These are phyloP conservation scores for Drosophila affinis DNA, from an alignment of 2,888 invertebrate species.

Conservation along the genomic window DNA sequence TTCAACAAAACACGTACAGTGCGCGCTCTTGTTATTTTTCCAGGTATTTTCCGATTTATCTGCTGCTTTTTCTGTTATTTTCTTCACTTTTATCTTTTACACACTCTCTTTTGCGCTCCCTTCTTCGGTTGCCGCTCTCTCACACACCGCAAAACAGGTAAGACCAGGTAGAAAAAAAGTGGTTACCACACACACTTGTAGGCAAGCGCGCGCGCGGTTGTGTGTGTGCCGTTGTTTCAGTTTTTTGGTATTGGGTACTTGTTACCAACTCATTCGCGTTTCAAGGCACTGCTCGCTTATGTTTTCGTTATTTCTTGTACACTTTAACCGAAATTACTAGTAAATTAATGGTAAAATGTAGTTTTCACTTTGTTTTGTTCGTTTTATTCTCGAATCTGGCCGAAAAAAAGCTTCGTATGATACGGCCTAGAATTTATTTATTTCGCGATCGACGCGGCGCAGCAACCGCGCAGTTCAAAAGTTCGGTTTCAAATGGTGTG, in stretches of 20 bases:
- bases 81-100: slow-evolving; percentile 44
- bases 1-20: slow-evolving; percentile 29
- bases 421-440: slow-evolving; percentile 1
- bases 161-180: slow-evolving; percentile 81
- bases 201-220: slow-evolving; percentile 47
- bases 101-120: slow-evolving; percentile 38
- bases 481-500: neutral
- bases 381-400: neutral
- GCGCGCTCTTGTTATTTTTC: slow-evolving; percentile 43
- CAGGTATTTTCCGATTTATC: slow-evolving; percentile 25
- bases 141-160: slow-evolving; percentile 76
- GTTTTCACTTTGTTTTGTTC: neutral
- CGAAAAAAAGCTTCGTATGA: neutral
- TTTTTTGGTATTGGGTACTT: slow-evolving; percentile 23
- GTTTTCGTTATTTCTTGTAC: slow-evolving; percentile 1
- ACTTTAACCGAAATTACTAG: slow-evolving; percentile 3
- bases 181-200: slow-evolving; percentile 67
- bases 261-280: slow-evolving; percentile 37
- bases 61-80: slow-evolving; percentile 25
- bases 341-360: neutral
- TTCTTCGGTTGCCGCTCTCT: slow-evolving; percentile 38
- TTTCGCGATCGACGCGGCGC: slow-evolving; percentile 27
- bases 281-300: slow-evolving; percentile 32
- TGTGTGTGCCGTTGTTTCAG: slow-evolving; percentile 16
- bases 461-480: slow-evolving; percentile 22